Evolutionary conservation across 2,113 vertebrate species (phyloP).

Genomic region (Regulus satrapa): DNA sequence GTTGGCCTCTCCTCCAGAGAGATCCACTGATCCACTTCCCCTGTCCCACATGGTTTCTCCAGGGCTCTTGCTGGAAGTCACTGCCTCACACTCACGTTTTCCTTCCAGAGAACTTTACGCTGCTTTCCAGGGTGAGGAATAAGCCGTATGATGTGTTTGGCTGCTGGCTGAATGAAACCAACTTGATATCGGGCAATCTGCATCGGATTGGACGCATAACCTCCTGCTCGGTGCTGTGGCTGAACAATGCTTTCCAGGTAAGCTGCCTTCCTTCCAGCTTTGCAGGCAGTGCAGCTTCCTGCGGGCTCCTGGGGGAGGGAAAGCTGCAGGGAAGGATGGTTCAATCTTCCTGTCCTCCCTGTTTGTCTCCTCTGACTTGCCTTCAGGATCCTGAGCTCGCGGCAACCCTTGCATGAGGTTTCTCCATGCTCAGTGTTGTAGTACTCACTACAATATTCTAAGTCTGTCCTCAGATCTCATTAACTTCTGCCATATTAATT

Average conservation of each 20-base stretch:
- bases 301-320: background rate
- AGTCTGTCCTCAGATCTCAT: background rate
- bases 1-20: background rate
- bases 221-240: constrained; percentile 95
- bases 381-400: background rate
- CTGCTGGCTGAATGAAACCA: constrained; percentile 96
- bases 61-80: background rate
- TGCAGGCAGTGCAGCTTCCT: background rate
- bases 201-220: constrained; percentile 94
- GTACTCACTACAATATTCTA: background rate
- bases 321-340: background rate
- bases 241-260: constrained; percentile 98
- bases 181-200: constrained; percentile 94
- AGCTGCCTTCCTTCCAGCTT: background rate
- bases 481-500: background rate
- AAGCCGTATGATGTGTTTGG: constrained; percentile 97
- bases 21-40: background rate
- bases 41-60: rapidly evolving
- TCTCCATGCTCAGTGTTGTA: rapidly evolving
- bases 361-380: background rate
- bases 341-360: background rate
- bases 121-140: constrained; percentile 94
- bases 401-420: background rate
- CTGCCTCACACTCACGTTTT: background rate
- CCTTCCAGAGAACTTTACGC: constrained; percentile 84